Evolutionary conservation across 2,888 invertebrate species (phyloP), one percentile per base, ranked within the genome.

Genomic region (Anodontia alba): DNA sequence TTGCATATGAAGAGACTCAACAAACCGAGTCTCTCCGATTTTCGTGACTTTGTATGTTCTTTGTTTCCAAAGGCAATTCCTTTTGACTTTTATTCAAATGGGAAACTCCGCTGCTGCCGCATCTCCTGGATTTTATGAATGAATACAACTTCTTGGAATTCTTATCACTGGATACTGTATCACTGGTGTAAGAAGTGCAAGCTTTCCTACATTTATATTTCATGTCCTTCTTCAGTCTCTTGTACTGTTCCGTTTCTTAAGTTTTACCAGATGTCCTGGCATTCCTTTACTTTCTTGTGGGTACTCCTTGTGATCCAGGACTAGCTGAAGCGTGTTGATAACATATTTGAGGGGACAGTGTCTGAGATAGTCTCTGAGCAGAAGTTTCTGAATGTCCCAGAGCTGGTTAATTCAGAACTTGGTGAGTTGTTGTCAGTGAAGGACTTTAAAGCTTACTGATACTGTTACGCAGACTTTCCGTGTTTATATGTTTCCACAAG

Each of bases 81-180:
- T n/a, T n/a, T n/a, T n/a, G n/a, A n/a, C n/a, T n/a, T n/a, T n/a
- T n/a, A n/a, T n/a, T n/a, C n/a, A n/a, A n/a, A n/a, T n/a, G n/a
- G n/a, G n/a, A n/a, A n/a, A n/a, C n/a, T n/a, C n/a, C n/a, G n/a
- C n/a, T n/a, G n/a, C 38, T 38, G 7, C 12, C 67, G 26, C 75
- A 67, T 33, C 36, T 67, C 26, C 15, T 75, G 49, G 49, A 43
- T 31, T 75, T 75, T 20, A 75, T 26, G 33, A 67, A 75, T 29
- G 75, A 68, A n/a, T 36, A 75, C 1, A 75, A 33, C 26, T 36
- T 67, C 36, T 75, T 75, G 46, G 67, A 23, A 51, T 68, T 68
- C n/a, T n/a, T n/a, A 17, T 43, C 31, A 20, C n/a, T 29, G 2
- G 42, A 43, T 29, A 73, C 33, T 2, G 23, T 29, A 26, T 33